A percentile compares a stretch with the other conserved stretches of the same genome.
Conservation (phyloP, 1,140 invertebrate species). For the Wiebesia pumilae region DNA sequence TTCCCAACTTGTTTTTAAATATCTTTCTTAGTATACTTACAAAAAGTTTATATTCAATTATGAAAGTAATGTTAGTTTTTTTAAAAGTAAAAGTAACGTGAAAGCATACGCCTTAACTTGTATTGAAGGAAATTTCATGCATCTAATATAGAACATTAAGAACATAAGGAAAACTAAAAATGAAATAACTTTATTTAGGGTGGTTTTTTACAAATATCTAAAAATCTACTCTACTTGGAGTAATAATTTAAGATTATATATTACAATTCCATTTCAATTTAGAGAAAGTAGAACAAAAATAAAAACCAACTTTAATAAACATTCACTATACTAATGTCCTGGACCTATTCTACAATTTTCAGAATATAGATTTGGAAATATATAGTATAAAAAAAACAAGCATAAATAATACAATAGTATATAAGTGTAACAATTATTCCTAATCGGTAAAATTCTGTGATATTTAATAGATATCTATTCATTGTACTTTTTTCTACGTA, state of each 20-base stretch:
- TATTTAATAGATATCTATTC: slow-evolving; percentile 33
- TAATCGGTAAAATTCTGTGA: slow-evolving; percentile 20
- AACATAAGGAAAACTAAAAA: background rate
- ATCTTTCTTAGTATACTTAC: background rate
- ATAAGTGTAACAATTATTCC: slow-evolving; percentile 20
- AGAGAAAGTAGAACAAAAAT: background rate
- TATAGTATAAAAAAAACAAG: background rate
- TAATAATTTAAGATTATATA: background rate
- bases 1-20: background rate
- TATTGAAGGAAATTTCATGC: background rate
- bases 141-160: background rate
- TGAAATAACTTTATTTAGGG: background rate
- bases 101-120: background rate
- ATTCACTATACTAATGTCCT: background rate
- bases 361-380: no score
- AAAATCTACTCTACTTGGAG: background rate
- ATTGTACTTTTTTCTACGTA: slow-evolving; percentile 33
- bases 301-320: slow-evolving; percentile 2
- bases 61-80: background rate
- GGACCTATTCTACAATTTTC: background rate
- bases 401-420: slow-evolving; percentile 1
- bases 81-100: background rate
- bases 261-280: background rate
- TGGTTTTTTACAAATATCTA: background rate
- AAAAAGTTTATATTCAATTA: background rate